A percentile compares a stretch with the other conserved stretches of the same genome.
phyloP scores from a whole-genome alignment of 1,140 invertebrate species.

The Drepana arcuata region DNA sequence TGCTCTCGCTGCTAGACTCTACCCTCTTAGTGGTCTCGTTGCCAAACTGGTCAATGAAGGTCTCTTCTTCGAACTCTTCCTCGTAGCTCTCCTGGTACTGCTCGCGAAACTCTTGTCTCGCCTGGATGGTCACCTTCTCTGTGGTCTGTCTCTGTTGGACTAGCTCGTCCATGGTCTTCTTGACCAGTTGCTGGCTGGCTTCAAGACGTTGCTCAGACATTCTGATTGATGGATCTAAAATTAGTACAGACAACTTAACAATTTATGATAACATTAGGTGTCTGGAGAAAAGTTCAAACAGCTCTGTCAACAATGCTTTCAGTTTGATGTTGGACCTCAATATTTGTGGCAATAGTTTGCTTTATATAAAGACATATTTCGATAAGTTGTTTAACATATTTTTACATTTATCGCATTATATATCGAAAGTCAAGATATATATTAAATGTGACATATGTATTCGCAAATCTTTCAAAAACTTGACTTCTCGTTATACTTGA shows the following conservation, averaged over 20 bases:
- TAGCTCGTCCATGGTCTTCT: conserved; percentile 65
- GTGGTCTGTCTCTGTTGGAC: conserved; percentile 54
- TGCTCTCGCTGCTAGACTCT: conserved; percentile 63
- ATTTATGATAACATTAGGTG: too few relatives aligned
- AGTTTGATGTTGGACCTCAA: neutral
- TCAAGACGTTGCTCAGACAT: conserved; percentile 58
- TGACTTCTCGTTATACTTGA: too few relatives aligned
- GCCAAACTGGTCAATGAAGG: conserved; percentile 60
- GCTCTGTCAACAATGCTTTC: neutral
- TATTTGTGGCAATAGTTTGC: neutral
- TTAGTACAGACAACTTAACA: too few relatives aligned
- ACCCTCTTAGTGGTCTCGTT: conserved; percentile 60
- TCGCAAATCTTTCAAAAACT: too few relatives aligned
- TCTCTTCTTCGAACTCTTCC: conserved; percentile 67
- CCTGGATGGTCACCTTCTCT: conserved; percentile 58
- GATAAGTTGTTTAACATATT: neutral
- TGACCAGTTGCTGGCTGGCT: conserved; percentile 57
- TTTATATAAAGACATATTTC: neutral
- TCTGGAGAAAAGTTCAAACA: neutral
- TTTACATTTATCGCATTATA: conserved; percentile 1
- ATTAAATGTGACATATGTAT: too few relatives aligned
- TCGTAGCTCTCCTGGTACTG: conserved; percentile 62
- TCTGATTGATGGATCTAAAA: conserved; percentile 21
- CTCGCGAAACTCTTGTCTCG: conserved; percentile 66
- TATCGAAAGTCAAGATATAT: conserved; percentile 10